Percentiles rank a stretch among this genome's conserved stretches.
Evolutionary conservation across 2,113 vertebrate genomes (phyloP).

Genomic region (Calonectris borealis): DNA sequence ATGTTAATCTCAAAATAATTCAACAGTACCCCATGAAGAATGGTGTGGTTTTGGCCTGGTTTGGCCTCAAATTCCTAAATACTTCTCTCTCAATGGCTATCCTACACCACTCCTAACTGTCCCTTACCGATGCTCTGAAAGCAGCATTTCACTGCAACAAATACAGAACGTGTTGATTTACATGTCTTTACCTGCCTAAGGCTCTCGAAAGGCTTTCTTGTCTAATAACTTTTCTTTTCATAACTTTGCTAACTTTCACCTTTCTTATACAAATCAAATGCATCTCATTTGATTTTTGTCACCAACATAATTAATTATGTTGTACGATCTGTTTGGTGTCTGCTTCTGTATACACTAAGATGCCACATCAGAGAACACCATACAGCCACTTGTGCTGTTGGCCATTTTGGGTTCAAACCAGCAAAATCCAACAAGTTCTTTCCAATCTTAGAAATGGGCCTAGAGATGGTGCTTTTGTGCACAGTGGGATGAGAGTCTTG

Average conservation of each 20-base stretch:
- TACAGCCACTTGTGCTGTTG: background rate
- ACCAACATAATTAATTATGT: background rate
- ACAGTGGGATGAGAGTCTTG: background rate
- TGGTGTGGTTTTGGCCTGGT: background rate
- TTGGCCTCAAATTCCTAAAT: background rate
- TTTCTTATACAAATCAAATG: background rate
- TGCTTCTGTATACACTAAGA: background rate
- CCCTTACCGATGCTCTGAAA: background rate
- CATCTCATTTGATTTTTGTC: background rate
- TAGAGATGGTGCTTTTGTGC: background rate
- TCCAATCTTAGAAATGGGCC: background rate
- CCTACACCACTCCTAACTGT: background rate
- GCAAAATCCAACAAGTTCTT: background rate
- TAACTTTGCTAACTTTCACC: background rate
- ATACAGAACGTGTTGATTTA: background rate
- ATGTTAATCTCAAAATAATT: background rate
- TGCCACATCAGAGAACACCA: background rate
- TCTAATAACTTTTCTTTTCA: background rate
- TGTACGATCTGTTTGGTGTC: background rate
- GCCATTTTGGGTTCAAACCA: background rate
- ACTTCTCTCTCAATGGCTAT: background rate
- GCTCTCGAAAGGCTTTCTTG: background rate
- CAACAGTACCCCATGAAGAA: background rate
- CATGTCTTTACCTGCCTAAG: background rate
- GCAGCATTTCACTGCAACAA: background rate